These are phyloP conservation scores for Gambusia affinis DNA, from an alignment of 2,113 vertebrate genomes.

Conservation along the genomic window DNA sequence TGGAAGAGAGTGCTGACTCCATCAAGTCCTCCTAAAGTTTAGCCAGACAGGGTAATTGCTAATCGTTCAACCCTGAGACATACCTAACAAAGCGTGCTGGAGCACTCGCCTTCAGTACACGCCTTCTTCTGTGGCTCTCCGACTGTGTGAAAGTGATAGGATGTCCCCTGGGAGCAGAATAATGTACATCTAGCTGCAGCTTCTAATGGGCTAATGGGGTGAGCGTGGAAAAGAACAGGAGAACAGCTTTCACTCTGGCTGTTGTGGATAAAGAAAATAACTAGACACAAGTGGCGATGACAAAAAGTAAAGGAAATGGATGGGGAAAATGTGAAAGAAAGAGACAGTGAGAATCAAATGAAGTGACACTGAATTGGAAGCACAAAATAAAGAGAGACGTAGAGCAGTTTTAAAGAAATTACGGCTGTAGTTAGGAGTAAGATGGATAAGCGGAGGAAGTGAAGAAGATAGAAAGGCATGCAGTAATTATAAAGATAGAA, in stretches of 20 bases:
- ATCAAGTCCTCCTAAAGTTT: conserved; percentile 51
- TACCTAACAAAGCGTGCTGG: conserved; percentile 61
- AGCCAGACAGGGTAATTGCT: conserved; percentile 70
- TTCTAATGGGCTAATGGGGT: conserved; percentile 70
- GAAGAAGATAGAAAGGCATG: conserved; percentile 23
- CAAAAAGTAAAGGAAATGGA: background rate
- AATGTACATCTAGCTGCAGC: conserved; percentile 64
- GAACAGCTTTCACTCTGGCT: conserved; percentile 36
- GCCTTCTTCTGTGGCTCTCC: conserved; percentile 51
- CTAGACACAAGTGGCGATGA: background rate
- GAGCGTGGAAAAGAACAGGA: conserved; percentile 44
- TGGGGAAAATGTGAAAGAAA: background rate
- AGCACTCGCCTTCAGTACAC: conserved; percentile 38
- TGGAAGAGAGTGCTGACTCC: conserved; percentile 59
- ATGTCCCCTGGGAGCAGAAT: conserved; percentile 56
- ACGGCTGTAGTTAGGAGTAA: conserved; percentile 14
- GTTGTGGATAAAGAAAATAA: conserved; percentile 19
- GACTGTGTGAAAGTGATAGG: conserved; percentile 65
- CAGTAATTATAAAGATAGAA: conserved; percentile 57
- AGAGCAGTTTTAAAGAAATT: conserved; percentile 23
- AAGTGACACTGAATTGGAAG: conserved; percentile 20
- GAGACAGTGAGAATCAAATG: conserved; percentile 17
- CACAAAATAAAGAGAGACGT: conserved; percentile 14
- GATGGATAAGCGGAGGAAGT: conserved; percentile 23
- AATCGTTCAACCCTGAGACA: conserved; percentile 69